A percentile compares a stretch with the other conserved stretches of the same genome.
Evolutionary conservation across 2,797 vertebrate genomes (phyloP).

Genomic region (Catharus ustulatus): DNA sequence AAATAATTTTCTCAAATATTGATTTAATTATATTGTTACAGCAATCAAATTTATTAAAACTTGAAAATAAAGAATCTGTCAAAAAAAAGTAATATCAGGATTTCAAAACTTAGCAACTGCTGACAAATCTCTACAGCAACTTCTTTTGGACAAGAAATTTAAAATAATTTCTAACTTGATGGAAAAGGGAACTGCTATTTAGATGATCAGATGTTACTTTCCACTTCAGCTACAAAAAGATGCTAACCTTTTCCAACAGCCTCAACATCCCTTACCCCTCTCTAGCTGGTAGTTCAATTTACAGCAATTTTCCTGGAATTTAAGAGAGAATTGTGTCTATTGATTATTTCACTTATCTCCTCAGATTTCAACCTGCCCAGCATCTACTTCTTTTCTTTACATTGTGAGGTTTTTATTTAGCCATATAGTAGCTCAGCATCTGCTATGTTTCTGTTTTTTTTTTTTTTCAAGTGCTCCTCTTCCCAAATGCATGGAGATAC

Average conservation of each 20-base stretch:
- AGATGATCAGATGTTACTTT: neutral
- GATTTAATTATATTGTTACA: constrained; percentile 3
- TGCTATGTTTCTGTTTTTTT: neutral
- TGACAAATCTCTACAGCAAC: neutral
- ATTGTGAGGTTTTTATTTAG: neutral
- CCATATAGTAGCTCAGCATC: neutral
- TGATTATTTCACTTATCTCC: neutral
- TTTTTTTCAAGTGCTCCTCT: neutral
- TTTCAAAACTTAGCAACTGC: neutral
- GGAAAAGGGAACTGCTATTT: neutral
- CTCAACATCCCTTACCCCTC: neutral
- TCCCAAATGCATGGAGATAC: neutral
- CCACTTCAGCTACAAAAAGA: neutral
- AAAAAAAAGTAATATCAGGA: neutral
- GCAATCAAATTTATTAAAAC: constrained; percentile 31
- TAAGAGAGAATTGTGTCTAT: neutral
- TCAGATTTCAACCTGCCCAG: neutral
- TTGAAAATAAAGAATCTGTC: neutral
- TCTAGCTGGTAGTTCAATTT: neutral
- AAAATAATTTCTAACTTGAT: neutral
- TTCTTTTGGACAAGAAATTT: neutral
- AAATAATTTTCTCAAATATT: constrained; percentile 46
- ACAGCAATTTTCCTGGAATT: neutral
- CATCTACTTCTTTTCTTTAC: neutral
- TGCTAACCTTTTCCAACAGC: neutral